Conservation (phyloP, 2,888 invertebrate genomes). For the Lasioglossum villosulum region DNA sequence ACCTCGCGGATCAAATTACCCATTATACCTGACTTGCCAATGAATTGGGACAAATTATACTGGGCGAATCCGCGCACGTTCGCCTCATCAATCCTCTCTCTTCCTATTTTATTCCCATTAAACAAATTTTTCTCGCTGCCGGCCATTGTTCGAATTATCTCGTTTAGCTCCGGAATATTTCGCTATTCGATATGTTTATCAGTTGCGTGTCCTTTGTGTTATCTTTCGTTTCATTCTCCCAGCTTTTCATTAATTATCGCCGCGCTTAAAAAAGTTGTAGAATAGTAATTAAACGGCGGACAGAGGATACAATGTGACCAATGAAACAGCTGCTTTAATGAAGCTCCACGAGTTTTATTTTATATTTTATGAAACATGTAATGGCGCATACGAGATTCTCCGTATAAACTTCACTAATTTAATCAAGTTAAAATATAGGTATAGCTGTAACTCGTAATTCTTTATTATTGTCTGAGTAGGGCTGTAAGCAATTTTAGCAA, state of each 20-base stretch:
- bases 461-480: background rate
- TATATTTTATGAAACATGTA: background rate
- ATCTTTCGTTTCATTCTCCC: background rate
- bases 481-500: background rate
- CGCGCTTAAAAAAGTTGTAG: background rate
- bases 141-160: background rate
- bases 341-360: background rate
- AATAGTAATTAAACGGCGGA: background rate
- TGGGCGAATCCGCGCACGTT: slow-evolving; percentile 14
- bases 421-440: background rate
- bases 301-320: background rate
- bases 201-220: background rate
- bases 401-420: background rate
- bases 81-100: slow-evolving; percentile 3
- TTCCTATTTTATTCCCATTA: background rate
- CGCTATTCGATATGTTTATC: background rate
- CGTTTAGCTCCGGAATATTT: background rate
- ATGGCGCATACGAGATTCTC: background rate
- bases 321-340: background rate
- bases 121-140: background rate
- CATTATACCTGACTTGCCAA: slow-evolving; percentile 75
- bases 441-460: background rate
- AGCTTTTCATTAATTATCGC: background rate
- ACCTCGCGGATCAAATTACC: slow-evolving; percentile 80
- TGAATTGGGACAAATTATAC: slow-evolving; percentile 51